These are phyloP conservation scores for Oriolus oriolus DNA, from an alignment of 2,113 vertebrate genomes.

Conservation along the genomic window DNA sequence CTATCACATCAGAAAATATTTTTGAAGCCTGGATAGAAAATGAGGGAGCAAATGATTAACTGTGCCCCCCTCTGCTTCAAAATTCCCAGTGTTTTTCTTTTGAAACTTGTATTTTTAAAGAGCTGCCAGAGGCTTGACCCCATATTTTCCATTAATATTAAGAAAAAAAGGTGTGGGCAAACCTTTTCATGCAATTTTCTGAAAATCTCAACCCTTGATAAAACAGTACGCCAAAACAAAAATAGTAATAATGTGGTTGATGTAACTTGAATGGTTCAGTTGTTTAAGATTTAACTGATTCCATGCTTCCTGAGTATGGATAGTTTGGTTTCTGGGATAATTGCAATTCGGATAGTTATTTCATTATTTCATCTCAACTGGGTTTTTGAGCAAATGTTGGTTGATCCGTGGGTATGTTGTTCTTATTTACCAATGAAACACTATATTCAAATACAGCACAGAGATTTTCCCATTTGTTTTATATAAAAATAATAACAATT, in stretches of 20 bases:
- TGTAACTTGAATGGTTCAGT: not conserved
- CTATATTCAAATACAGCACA: not conserved
- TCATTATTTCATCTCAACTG: slow-evolving; percentile 31
- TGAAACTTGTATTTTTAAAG: not conserved
- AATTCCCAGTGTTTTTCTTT: not conserved
- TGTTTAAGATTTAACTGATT: slow-evolving; percentile 7
- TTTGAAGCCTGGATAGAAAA: not conserved
- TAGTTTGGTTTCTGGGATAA: slow-evolving; percentile 9
- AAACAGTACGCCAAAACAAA: not conserved
- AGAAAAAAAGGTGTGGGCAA: not conserved
- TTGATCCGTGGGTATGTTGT: slow-evolving; percentile 17
- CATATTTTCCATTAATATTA: not conserved
- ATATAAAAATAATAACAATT: not conserved
- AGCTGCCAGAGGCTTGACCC: not conserved
- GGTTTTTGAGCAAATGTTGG: slow-evolving; percentile 31
- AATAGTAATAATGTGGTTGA: not conserved
- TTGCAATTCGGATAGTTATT: not conserved
- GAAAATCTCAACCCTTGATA: not conserved
- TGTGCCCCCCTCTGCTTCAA: not conserved
- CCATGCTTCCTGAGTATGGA: not conserved
- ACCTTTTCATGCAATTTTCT: not conserved
- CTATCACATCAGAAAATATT: not conserved
- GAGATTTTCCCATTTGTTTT: not conserved
- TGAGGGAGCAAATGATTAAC: not conserved
- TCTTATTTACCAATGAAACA: slow-evolving; percentile 32